Evolutionary conservation across 2,888 invertebrate genomes (phyloP).

Genomic region (Alloscopus bannaensis): DNA sequence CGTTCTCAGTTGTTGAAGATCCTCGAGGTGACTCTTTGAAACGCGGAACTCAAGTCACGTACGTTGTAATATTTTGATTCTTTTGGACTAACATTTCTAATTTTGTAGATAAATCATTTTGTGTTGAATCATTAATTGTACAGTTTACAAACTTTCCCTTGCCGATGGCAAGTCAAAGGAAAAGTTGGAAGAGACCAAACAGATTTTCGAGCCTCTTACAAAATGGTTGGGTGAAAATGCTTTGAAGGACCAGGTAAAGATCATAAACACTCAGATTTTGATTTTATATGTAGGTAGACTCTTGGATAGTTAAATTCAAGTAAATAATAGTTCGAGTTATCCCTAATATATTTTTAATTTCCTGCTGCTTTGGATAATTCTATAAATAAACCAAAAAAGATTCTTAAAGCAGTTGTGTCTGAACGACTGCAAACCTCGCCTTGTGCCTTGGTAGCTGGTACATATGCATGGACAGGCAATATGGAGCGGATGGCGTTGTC

Average conservation of each 20-base stretch:
- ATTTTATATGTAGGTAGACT: not conserved
- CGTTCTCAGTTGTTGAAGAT: conserved; percentile 93
- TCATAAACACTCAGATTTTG: not conserved
- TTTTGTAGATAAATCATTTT: too few relatives aligned
- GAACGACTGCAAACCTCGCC: conserved; percentile 94
- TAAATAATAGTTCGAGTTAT: not conserved
- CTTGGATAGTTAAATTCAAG: not conserved
- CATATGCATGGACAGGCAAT: conserved; percentile 99
- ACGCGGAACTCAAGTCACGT: conserved; percentile 92
- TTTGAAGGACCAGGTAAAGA: conserved; percentile 84
- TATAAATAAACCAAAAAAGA: conserved; percentile 74
- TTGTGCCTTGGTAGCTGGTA: conserved; percentile 95
- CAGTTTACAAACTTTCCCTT: conserved; percentile 87
- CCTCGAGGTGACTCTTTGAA: conserved; percentile 94
- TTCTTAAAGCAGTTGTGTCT: conserved; percentile 88
- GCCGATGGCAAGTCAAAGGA: conserved; percentile 86
- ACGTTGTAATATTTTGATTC: too few relatives aligned
- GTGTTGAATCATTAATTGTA: too few relatives aligned
- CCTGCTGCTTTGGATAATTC: conserved; percentile 35
- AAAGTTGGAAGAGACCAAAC: conserved; percentile 85
- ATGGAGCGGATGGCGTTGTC: conserved; percentile 97
- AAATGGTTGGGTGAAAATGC: conserved; percentile 91
- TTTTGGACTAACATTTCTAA: too few relatives aligned
- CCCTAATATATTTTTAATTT: not conserved
- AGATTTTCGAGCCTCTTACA: conserved; percentile 90